Evolutionary conservation across 1,140 invertebrate genomes (phyloP).

Genomic region (Habropoda laboriosa): DNA sequence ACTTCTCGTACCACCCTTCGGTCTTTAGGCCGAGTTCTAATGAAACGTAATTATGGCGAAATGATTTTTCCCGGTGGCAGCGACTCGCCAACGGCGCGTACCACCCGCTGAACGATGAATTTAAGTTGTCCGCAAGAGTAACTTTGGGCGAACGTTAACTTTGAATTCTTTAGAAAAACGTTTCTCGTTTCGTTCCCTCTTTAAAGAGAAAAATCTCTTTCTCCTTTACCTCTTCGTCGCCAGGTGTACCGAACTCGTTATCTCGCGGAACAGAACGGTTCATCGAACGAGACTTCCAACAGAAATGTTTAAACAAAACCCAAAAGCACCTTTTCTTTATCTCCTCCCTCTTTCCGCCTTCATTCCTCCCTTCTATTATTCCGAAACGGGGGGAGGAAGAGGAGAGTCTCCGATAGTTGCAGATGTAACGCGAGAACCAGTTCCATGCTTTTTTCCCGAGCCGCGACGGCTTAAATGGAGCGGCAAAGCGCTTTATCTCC

Average conservation of each 20-base stretch:
- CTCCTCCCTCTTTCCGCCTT: background rate
- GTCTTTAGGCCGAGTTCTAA: slow-evolving; percentile 19
- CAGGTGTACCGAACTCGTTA: background rate
- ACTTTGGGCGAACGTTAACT: background rate
- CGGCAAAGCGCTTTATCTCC: slow-evolving; percentile 44
- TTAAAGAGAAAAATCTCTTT: background rate
- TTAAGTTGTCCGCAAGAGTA: slow-evolving; percentile 17
- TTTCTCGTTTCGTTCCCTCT: background rate
- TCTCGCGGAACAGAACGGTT: background rate
- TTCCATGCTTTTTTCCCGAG: background rate
- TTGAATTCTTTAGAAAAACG: slow-evolving; percentile 16
- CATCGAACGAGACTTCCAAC: background rate
- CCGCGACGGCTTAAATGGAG: slow-evolving; percentile 25
- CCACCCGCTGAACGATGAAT: background rate
- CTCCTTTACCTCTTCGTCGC: background rate
- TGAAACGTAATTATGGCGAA: slow-evolving; percentile 31
- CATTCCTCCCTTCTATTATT: background rate
- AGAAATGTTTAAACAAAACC: background rate
- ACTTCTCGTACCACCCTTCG: too few species aligned
- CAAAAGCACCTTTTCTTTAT: background rate
- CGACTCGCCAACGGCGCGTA: background rate
- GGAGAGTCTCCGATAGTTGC: background rate
- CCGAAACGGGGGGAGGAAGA: background rate
- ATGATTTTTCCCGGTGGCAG: slow-evolving; percentile 14
- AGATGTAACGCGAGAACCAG: background rate